Conservation (phyloP, 2,113 vertebrate species). For the Pseudopipra pipra region DNA sequence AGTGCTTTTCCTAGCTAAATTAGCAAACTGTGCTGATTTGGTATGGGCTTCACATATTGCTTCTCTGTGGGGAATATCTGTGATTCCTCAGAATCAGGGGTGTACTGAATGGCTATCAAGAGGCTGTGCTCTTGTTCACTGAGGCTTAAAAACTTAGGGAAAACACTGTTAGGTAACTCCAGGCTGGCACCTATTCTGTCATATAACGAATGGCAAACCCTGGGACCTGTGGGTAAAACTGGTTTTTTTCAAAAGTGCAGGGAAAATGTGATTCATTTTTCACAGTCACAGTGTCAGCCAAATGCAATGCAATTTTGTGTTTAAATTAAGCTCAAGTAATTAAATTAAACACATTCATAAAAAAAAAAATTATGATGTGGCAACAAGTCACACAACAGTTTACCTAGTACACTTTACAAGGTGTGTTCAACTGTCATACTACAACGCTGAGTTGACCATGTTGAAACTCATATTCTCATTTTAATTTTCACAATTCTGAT, state of each 20-base stretch:
- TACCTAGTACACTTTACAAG: background rate
- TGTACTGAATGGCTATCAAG: background rate
- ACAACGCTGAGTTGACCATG: background rate
- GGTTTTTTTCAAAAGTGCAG: background rate
- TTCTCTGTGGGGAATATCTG: background rate
- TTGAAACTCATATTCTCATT: background rate
- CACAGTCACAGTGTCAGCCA: background rate
- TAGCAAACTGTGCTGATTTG: background rate
- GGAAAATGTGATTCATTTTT: background rate
- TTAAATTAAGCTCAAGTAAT: background rate
- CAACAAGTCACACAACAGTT: background rate
- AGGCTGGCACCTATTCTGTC: background rate
- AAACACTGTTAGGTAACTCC: background rate
- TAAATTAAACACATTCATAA: background rate
- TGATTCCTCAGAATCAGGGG: background rate
- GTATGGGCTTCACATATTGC: background rate
- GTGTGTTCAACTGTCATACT: background rate
- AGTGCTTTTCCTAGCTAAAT: background rate
- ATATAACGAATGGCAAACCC: background rate
- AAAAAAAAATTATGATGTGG: background rate
- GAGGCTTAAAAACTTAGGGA: background rate
- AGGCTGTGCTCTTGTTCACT: background rate
- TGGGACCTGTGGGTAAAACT: background rate
- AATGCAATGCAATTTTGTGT: background rate
- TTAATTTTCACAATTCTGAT: background rate